Percentiles rank a stretch among this genome's conserved stretches.
Conservation (phyloP, 2,888 invertebrate species). For the Melolontha melolontha region DNA sequence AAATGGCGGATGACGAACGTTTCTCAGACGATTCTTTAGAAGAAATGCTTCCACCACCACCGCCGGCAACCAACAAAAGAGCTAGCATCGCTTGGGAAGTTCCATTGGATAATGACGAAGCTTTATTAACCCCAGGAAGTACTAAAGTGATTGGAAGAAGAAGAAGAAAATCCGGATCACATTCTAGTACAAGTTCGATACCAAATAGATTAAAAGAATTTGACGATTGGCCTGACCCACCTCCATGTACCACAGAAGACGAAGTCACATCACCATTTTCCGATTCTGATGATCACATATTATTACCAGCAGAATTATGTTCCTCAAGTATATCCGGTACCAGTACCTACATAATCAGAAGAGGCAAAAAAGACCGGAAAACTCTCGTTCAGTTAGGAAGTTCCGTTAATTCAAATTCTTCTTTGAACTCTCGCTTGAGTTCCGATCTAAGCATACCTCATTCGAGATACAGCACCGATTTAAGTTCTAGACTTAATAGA, state of each 20-base stretch:
- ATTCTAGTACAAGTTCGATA: constrained; percentile 79
- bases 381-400: constrained; percentile 73
- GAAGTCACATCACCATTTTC: constrained; percentile 78
- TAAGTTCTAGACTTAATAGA: constrained; percentile 69
- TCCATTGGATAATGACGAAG: constrained; percentile 79
- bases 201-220: constrained; percentile 76
- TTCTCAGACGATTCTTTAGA: constrained; percentile 89
- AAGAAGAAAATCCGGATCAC: constrained; percentile 66
- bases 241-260: constrained; percentile 76
- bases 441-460: constrained; percentile 73
- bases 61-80: constrained; percentile 74
- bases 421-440: constrained; percentile 73
- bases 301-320: constrained; percentile 60
- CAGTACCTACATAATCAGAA: constrained; percentile 86
- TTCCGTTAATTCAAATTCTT: constrained; percentile 68
- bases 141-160: constrained; percentile 63
- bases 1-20: constrained; percentile 71
- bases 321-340: constrained; percentile 69
- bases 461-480: constrained; percentile 71
- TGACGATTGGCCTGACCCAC: constrained; percentile 82
- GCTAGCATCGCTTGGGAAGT: constrained; percentile 91
- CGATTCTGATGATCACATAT: constrained; percentile 68
- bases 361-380: constrained; percentile 78
- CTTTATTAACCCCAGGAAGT: constrained; percentile 74
- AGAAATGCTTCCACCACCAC: constrained; percentile 77